Evolutionary conservation across 2,888 invertebrate species (phyloP), one percentile per base, ranked within the genome.

Genomic region (Rotaria socialis): DNA sequence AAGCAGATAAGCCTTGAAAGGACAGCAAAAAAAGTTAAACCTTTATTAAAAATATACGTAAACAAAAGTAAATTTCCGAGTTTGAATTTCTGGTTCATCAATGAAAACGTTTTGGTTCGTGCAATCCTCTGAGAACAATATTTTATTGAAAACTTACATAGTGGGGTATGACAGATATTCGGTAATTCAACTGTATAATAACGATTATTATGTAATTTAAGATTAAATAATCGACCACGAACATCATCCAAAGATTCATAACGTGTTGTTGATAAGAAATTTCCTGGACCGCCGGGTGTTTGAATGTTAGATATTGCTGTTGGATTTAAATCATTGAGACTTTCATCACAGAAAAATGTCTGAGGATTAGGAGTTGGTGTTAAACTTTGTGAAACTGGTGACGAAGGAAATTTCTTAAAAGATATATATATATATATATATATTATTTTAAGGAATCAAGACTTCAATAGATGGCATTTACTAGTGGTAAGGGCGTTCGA

Each of bases 131-230:
- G 35, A 35, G 47, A 11, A 10, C 47, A 7, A 47, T 47, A 47
- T 47, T 11, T 47, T 10, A 47, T 47, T 47, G 5, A 27, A 67
- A 67, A 16, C 35, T 80, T 80, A 80, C 80, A 80, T 47, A 80
- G 47, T 80, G 80, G 80, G n/a, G 80, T 80, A n/a, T 47, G 80
- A 80, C 80, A 80, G 0, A 80, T 80, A n/a, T 80, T 80, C 7
- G 80, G 80, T 80, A 80, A 47, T 80, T 80, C 80, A 35, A 80
- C 80, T n/a, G 80, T 47, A 80, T 80, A 80, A 47, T 80, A 80
- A 47, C 47, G 43, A 47, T 80, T 80, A 47, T 80, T 47, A n/a
- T 43, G 80, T 47, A 80, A 47, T 47, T 47, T 47, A n/a, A 80
- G 43, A 80, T 80, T 80, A 14, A 80, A 80, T 80, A 80, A 80